Evolutionary conservation across 2,113 vertebrate genomes (phyloP), one percentile per base, ranked within the genome.

Genomic region (Telmatochromis sp.): DNA sequence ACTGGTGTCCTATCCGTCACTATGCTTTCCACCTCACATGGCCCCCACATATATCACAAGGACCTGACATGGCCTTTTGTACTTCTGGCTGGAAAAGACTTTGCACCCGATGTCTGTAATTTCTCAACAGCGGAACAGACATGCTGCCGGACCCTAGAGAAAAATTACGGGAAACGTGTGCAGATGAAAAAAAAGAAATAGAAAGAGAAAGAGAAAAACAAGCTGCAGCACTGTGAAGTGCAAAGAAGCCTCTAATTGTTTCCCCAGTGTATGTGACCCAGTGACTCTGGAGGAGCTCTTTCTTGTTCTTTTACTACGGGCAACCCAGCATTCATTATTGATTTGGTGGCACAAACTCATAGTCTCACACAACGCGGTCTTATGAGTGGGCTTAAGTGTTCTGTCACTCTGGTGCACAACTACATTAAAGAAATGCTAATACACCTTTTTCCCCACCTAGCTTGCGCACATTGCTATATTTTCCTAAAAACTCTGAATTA

Each of bases 251-350:
- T 84, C 88, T 96, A 96, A 96, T 96, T 95, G 94, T 96, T 95
- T 95, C 96, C 94, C 94, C 79, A 86, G 94, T 93, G 95, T 85
- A 90, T 89, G 81, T 91, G 93, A 94, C 94, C 94, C 92, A 93
- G 88, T 94, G 93, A 95, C 92, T 94, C 90, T 23, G 55, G 90
- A 91, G 87, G 91, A 94, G 92, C 60, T 92, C 88, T 88, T 86
- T 81, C 91, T 89, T 90, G 92, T 93, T 94, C 88, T 85, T 90
- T 91, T 90, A 89, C 94, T 91, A 92, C 15, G 70, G 80, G 80
- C 94, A 91, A 95, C 93, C 88, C 82, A 82, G 90, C 91, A 95
- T 94, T 92, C 83, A 95, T 94, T 95, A 94, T 92, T 96, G 94
- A 95, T 94, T 92, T 54, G 83, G 85, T 90, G 92, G 89, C 89